Percentiles rank a stretch among this genome's conserved stretches.
Conservation (phyloP, 1,140 invertebrate genomes). For the Drosophila subpulchrella region DNA sequence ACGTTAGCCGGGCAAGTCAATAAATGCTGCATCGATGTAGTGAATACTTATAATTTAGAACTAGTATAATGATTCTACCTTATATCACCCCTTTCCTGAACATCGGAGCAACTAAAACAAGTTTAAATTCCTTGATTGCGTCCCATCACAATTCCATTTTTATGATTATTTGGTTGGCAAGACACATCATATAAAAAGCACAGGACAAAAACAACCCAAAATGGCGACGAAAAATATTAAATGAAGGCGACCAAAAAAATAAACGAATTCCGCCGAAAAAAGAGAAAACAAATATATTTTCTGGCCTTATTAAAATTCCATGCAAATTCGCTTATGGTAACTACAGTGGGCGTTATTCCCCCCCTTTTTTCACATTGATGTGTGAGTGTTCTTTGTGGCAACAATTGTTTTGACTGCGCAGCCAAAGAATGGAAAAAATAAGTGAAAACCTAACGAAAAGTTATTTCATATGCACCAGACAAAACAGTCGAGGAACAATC, state of each 20-base stretch:
- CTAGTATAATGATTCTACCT: background rate
- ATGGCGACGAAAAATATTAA: slow-evolving; percentile 55
- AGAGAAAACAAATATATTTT: slow-evolving; percentile 43
- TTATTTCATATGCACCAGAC: slow-evolving; percentile 74
- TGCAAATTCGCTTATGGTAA: slow-evolving; percentile 77
- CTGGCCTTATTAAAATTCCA: slow-evolving; percentile 79
- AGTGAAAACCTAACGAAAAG: slow-evolving; percentile 73
- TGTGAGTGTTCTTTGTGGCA: slow-evolving; percentile 54
- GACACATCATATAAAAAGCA: slow-evolving; percentile 5
- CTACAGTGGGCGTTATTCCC: slow-evolving; percentile 36
- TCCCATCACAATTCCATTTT: slow-evolving; percentile 43
- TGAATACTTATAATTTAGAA: background rate
- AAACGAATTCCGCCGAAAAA: slow-evolving; percentile 23
- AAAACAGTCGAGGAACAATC: slow-evolving; percentile 43
- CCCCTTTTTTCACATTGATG: slow-evolving; percentile 1
- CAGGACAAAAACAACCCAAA: slow-evolving; percentile 35
- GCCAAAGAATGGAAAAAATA: slow-evolving; percentile 49
- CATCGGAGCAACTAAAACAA: too few species aligned
- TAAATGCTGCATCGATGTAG: background rate
- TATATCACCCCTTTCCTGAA: too few species aligned
- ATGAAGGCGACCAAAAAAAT: slow-evolving; percentile 25
- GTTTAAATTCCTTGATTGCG: slow-evolving; percentile 48
- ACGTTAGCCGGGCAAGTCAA: too few species aligned
- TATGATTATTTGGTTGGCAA: slow-evolving; percentile 18
- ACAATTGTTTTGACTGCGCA: slow-evolving; percentile 69